A percentile compares a stretch with the other conserved stretches of the same genome.
These are phyloP conservation scores for Theretra japonica DNA, from an alignment of 2,888 invertebrate genomes.

Conservation along the genomic window DNA sequence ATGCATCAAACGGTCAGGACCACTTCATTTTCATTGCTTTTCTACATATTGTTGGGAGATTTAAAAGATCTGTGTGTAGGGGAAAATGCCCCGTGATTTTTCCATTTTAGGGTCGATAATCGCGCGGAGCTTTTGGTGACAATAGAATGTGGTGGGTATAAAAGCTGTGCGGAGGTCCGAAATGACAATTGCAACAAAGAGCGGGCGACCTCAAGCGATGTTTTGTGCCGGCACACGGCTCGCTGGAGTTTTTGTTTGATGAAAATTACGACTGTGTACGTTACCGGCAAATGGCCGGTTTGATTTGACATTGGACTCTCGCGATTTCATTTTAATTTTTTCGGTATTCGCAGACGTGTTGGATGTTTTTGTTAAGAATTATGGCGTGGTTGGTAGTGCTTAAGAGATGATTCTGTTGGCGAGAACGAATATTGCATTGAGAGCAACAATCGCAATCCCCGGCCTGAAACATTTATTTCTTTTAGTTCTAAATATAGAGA, in stretches of 20 bases:
- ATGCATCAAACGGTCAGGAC: slow-evolving; percentile 62
- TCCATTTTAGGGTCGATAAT: background rate
- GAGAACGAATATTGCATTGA: too few species aligned
- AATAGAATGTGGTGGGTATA: slow-evolving; percentile 38
- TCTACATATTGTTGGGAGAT: slow-evolving; percentile 37
- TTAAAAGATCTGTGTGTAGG: slow-evolving; percentile 2
- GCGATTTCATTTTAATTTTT: slow-evolving; percentile 20
- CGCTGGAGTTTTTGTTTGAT: slow-evolving; percentile 40
- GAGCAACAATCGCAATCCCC: too few species aligned
- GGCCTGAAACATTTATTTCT: too few species aligned
- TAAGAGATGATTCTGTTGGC: too few species aligned
- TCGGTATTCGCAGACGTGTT: background rate
- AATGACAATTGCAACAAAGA: slow-evolving; percentile 42
- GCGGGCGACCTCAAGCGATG: slow-evolving; percentile 37
- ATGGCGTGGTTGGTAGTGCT: too few species aligned
- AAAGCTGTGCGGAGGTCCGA: slow-evolving; percentile 38
- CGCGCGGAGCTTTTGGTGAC: background rate
- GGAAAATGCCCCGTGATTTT: background rate
- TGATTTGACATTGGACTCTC: slow-evolving; percentile 24
- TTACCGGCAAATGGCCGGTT: slow-evolving; percentile 25
- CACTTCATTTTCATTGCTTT: slow-evolving; percentile 65
- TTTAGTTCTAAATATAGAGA: too few species aligned
- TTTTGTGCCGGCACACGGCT: slow-evolving; percentile 35
- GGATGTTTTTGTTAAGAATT: too few species aligned
- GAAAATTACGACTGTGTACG: slow-evolving; percentile 39